A percentile compares a stretch with the other conserved stretches of the same genome.
phyloP scores from a whole-genome alignment of 2,113 vertebrate species.

The Peromyscus maniculatus region DNA sequence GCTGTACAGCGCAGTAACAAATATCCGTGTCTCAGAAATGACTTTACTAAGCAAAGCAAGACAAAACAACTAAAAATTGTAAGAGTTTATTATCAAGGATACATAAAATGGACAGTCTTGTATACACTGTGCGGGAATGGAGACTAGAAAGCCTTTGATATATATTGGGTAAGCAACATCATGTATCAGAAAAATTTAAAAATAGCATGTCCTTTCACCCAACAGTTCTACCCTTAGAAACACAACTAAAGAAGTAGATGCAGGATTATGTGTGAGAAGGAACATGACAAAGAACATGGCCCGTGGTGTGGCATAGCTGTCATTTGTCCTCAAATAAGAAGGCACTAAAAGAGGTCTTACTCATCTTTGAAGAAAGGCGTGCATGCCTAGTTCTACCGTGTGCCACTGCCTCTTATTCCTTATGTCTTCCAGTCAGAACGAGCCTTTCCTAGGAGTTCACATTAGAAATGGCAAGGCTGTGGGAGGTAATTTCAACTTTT shows the following conservation, averaged over 20 bases:
- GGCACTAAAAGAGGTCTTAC: not conserved
- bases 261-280: not conserved
- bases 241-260: not conserved
- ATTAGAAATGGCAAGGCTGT: conserved; percentile 2
- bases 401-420: not conserved
- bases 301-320: not conserved
- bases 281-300: not conserved
- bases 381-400: not conserved
- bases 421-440: not conserved
- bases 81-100: not conserved
- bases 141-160: conserved; percentile 31
- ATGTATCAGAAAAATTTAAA: conserved; percentile 4
- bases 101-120: not conserved
- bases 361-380: not conserved
- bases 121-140: not conserved
- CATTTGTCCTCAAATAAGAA: not conserved
- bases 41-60: conserved; percentile 41
- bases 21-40: conserved; percentile 15
- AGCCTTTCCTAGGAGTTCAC: not conserved
- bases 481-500: conserved; percentile 22
- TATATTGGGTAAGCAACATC: not conserved
- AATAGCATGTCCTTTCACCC: not conserved
- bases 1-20: not conserved
- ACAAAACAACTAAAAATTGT: not conserved
- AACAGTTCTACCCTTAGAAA: conserved; percentile 26